Conservation (phyloP, 2,797 vertebrate genomes). For the Rhinoraja longicauda region DNA sequence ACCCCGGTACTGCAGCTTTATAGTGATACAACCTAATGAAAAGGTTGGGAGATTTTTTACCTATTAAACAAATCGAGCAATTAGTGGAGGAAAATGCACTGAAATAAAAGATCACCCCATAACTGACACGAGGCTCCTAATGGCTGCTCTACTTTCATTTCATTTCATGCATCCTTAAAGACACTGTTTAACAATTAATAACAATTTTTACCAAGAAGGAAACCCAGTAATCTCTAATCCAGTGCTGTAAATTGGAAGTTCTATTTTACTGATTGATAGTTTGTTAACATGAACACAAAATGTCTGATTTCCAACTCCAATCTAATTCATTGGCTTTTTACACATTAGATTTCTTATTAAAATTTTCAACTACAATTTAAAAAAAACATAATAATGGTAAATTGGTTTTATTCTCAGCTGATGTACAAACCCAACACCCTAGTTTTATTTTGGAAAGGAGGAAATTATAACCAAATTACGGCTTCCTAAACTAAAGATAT, state of each 20-base stretch:
- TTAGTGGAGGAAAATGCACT: no score
- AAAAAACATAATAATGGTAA: not conserved
- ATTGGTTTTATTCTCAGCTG: not conserved
- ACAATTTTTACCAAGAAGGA: not conserved
- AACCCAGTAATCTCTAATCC: not conserved
- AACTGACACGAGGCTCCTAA: no score
- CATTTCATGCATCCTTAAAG: no score
- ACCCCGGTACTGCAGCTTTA: not conserved
- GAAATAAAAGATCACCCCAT: no score
- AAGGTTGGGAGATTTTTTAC: not conserved
- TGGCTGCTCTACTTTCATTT: no score
- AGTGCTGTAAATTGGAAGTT: not conserved
- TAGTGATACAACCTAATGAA: not conserved
- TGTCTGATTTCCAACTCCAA: not conserved
- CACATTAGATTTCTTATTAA: not conserved
- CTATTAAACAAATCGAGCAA: no score
- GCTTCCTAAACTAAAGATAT: constrained; percentile 14
- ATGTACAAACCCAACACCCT: not conserved
- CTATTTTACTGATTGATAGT: not conserved
- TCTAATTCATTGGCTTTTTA: not conserved
- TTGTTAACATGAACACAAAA: not conserved
- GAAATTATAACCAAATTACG: not conserved
- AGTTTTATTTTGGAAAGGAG: not conserved
- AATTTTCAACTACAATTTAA: not conserved
- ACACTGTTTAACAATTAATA: not conserved